Conservation (phyloP, 2,113 vertebrate species). For the Triplophysa dalaica region DNA sequence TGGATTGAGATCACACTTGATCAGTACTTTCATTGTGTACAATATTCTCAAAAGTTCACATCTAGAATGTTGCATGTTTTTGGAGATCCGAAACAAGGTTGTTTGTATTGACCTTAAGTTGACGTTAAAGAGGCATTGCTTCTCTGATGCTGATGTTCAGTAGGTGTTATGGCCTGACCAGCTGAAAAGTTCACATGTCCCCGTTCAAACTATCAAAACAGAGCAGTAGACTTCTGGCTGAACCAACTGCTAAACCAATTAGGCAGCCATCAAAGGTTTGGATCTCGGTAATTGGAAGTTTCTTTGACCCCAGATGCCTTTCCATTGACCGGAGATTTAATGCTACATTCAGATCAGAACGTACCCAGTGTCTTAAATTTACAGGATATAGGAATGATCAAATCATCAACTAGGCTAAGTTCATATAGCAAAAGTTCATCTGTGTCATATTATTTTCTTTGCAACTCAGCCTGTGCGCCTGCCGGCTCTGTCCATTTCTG, state of each 20-base stretch:
- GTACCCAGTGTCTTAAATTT: not conserved
- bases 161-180: too few relatives aligned
- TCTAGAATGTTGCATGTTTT: too few relatives aligned
- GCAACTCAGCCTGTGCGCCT: slow-evolving; percentile 14
- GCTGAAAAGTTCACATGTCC: not conserved
- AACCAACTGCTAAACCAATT: not conserved
- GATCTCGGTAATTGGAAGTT: not conserved
- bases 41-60: too few relatives aligned
- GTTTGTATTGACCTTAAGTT: too few relatives aligned
- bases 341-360: not conserved
- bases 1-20: slow-evolving; percentile 14
- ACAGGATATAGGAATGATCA: not conserved
- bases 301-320: not conserved
- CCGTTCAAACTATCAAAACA: too few relatives aligned
- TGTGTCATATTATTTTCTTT: slow-evolving; percentile 26
- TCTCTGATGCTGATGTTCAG: too few relatives aligned
- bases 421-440: slow-evolving; percentile 13
- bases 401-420: slow-evolving; percentile 28
- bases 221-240: not conserved
- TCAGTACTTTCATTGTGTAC: not conserved
- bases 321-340: not conserved
- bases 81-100: too few relatives aligned
- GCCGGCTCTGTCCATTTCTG: not conserved
- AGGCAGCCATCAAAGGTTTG: not conserved
- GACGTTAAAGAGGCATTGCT: too few relatives aligned